Evolutionary conservation across 2,113 vertebrate species (phyloP).

Genomic region (Ophiodon elongatus): DNA sequence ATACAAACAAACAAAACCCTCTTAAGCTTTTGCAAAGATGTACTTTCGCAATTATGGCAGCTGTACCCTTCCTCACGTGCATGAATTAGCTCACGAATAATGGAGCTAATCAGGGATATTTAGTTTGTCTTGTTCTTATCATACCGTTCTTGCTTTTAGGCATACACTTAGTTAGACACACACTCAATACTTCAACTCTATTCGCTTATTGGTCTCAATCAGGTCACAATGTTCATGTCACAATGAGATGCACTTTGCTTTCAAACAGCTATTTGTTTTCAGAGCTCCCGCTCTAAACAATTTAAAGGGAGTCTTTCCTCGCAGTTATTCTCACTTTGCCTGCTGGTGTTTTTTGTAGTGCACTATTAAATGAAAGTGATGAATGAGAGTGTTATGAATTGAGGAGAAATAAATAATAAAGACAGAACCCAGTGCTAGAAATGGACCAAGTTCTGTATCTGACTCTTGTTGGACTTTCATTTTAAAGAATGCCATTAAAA

Average conservation of each 20-base stretch:
- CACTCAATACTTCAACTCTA: not conserved
- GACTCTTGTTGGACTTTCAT: not conserved
- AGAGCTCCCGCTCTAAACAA: not conserved
- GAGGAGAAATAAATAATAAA: not conserved
- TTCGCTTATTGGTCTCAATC: not conserved
- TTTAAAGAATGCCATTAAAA: not conserved
- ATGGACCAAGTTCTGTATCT: not conserved
- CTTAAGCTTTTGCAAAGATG: not conserved
- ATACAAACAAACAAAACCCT: not conserved
- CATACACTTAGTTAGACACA: not conserved
- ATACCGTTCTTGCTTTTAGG: not conserved
- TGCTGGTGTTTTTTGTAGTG: too few relatives aligned
- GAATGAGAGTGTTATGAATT: not conserved
- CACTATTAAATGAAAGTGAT: too few relatives aligned
- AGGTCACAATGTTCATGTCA: slow-evolving; percentile 30
- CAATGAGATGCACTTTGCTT: slow-evolving; percentile 1
- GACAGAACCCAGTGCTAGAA: not conserved
- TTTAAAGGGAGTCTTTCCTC: slow-evolving; percentile 8
- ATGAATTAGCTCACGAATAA: slow-evolving; percentile 1
- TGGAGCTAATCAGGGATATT: not conserved
- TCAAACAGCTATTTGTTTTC: slow-evolving; percentile 17
- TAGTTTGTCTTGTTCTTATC: not conserved
- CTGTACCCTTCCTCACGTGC: slow-evolving; percentile 13
- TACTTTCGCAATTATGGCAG: slow-evolving; percentile 3
- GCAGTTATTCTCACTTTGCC: slow-evolving; percentile 14